Conservation (phyloP, 2,113 vertebrate genomes). For the Notechis scutatus region DNA sequence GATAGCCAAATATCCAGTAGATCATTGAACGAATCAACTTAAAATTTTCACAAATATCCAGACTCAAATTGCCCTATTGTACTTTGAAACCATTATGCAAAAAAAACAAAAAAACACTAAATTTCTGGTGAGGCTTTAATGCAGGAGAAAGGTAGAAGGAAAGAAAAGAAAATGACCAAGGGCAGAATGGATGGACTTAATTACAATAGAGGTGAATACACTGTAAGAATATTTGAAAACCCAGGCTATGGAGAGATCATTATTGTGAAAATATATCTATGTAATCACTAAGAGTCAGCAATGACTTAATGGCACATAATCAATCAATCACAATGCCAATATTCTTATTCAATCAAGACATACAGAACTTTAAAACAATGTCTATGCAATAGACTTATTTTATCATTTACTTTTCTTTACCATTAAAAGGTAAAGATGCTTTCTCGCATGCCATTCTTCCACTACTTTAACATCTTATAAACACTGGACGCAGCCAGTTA, state of each 20-base stretch:
- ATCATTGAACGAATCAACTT: not conserved
- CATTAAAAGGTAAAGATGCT: not conserved
- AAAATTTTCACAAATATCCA: not conserved
- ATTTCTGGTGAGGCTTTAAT: not conserved
- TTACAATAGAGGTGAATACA: not conserved
- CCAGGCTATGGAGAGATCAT: not conserved
- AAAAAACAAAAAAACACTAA: not conserved
- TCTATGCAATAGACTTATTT: not conserved
- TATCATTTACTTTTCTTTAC: not conserved
- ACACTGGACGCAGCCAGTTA: not conserved
- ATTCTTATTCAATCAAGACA: not conserved
- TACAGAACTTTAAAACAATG: not conserved
- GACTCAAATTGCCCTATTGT: not conserved
- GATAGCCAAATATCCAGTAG: not conserved
- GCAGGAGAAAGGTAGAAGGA: not conserved
- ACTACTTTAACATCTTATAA: not conserved
- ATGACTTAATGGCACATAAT: not conserved
- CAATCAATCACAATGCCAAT: not conserved
- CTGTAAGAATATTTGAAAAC: not conserved
- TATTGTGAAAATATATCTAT: not conserved
- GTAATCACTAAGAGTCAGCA: not conserved
- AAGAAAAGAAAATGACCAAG: not conserved
- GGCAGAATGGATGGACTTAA: not conserved
- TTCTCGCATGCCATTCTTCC: accelerated
- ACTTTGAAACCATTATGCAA: not conserved